phyloP scores from a whole-genome alignment of 1,140 invertebrate genomes.

The Drosophila arizonae region DNA sequence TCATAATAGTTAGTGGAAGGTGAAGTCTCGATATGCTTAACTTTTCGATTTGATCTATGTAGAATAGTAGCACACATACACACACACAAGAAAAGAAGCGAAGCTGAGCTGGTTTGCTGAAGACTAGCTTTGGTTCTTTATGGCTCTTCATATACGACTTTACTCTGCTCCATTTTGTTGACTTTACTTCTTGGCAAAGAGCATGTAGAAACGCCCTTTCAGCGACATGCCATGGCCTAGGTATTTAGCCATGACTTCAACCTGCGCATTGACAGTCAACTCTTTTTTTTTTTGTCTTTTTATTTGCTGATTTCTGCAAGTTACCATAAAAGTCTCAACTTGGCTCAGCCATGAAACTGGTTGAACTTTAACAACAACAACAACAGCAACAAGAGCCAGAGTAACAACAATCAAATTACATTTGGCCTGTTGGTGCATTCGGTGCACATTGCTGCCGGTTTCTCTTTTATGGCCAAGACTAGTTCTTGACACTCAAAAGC shows the following conservation, averaged over 20 bases:
- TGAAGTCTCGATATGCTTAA: too few relatives aligned
- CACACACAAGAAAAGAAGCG: too few relatives aligned
- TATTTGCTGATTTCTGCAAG: conserved; percentile 49
- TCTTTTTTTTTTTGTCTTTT: conserved; percentile 28
- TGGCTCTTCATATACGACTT: too few relatives aligned
- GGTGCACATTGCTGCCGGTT: conserved; percentile 75
- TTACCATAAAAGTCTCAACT: conserved; percentile 44
- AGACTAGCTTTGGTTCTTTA: too few relatives aligned
- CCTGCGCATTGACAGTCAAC: conserved; percentile 46
- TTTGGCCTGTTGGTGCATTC: conserved; percentile 53
- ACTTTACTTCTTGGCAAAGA: too few relatives aligned
- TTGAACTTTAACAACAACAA: conserved; percentile 38
- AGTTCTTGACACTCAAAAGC: conserved; percentile 75
- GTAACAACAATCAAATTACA: conserved; percentile 49
- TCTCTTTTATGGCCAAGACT: conserved; percentile 78
- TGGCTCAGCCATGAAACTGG: conserved; percentile 42
- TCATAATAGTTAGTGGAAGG: conserved; percentile 7
- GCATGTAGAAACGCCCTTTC: conserved; percentile 25
- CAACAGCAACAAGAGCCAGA: conserved; percentile 18
- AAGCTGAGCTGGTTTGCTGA: too few relatives aligned
- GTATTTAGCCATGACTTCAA: conserved; percentile 47
- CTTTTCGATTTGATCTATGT: not conserved
- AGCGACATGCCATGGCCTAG: conserved; percentile 24
- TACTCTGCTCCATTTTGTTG: too few relatives aligned
- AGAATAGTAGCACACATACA: not conserved